A percentile compares a stretch with the other conserved stretches of the same genome.
Evolutionary conservation across 2,797 vertebrate species (phyloP).

Genomic region (Selene dorsalis): DNA sequence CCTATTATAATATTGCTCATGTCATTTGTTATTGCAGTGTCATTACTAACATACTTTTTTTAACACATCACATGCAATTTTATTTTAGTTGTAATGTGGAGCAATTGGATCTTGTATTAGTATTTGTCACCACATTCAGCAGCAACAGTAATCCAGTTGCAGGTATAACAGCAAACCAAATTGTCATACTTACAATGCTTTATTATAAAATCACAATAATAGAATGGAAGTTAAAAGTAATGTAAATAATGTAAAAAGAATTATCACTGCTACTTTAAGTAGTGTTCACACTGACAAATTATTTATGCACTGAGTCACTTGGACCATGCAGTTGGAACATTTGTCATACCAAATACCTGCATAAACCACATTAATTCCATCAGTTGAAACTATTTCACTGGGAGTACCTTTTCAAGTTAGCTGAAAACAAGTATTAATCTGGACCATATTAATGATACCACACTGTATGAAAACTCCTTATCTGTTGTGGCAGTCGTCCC

Average conservation of each 20-base stretch:
- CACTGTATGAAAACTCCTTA: neutral
- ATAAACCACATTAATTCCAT: neutral
- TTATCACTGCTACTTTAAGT: too few relatives aligned
- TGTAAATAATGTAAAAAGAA: neutral
- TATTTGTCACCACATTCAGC: neutral
- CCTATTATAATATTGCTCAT: neutral
- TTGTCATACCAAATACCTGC: neutral
- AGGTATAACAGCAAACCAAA: too few relatives aligned
- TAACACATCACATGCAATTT: neutral
- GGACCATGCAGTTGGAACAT: neutral
- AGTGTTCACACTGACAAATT: neutral
- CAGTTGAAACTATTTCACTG: neutral
- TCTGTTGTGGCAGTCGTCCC: constrained; percentile 9
- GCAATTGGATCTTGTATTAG: neutral
- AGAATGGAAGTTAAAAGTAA: neutral
- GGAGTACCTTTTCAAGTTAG: neutral
- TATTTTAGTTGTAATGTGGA: neutral
- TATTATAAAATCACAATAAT: neutral
- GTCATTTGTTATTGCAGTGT: neutral
- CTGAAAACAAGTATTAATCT: neutral
- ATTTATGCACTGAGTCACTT: neutral
- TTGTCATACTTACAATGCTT: neutral
- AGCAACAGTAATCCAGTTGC: neutral
- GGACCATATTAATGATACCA: neutral
- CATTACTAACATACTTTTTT: neutral